These are phyloP conservation scores for Pristionchus fissidentatus DNA, from an alignment of 2,888 invertebrate genomes.

Conservation along the genomic window DNA sequence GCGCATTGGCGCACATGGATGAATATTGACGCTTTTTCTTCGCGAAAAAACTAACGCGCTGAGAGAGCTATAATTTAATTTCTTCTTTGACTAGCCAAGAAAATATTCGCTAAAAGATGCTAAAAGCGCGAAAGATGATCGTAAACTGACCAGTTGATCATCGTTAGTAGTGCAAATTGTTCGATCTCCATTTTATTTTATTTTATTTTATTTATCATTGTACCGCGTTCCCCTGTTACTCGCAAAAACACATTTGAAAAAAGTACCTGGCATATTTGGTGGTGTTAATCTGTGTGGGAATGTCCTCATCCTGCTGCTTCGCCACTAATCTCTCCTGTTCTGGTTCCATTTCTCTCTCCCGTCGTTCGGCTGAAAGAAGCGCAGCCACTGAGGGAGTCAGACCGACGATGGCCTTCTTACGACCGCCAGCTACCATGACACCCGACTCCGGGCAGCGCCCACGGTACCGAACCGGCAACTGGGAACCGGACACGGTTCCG, in stretches of 20 bases:
- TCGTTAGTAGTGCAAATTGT: too few relatives aligned
- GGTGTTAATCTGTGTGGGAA: neutral
- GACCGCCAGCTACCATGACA: neutral
- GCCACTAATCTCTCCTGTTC: constrained; percentile 34
- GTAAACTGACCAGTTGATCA: too few relatives aligned
- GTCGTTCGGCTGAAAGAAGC: constrained; percentile 53
- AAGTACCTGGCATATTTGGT: constrained; percentile 24
- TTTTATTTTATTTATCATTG: too few relatives aligned
- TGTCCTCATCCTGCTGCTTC: neutral
- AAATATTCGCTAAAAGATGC: too few relatives aligned
- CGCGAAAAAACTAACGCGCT: too few relatives aligned
- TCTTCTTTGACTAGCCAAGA: too few relatives aligned
- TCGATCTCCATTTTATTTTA: too few relatives aligned
- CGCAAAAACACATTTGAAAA: too few relatives aligned
- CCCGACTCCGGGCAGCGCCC: neutral
- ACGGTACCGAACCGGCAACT: neutral
- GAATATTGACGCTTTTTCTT: too few relatives aligned
- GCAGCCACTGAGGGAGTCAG: constrained; percentile 62
- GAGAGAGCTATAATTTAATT: too few relatives aligned
- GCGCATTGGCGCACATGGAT: too few relatives aligned
- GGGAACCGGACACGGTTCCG: neutral
- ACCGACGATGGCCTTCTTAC: constrained; percentile 59
- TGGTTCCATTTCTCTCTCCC: constrained; percentile 42
- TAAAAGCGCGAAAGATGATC: too few relatives aligned
- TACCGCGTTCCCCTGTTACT: neutral